Evolutionary conservation across 2,797 vertebrate species (phyloP).

Genomic region (Sandelia bainsii): DNA sequence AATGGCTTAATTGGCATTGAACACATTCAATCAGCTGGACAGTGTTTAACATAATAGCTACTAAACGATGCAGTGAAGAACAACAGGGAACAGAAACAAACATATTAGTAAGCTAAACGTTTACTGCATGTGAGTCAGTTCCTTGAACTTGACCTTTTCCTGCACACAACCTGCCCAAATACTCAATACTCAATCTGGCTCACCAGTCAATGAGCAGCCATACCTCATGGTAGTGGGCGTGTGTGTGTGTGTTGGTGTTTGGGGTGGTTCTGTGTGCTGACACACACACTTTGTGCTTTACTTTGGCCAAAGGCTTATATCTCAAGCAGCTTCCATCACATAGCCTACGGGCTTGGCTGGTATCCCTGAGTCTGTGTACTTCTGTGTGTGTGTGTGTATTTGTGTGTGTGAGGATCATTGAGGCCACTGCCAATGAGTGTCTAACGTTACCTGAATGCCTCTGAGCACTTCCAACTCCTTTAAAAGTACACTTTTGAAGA

Average conservation of each 20-base stretch:
- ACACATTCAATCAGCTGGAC: too few species aligned
- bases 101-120: not conserved
- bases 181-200: constrained; percentile 9
- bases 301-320: constrained; percentile 15
- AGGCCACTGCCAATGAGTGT: not conserved
- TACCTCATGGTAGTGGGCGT: not conserved
- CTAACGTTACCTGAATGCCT: constrained; percentile 1
- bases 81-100: not conserved
- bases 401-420: constrained; percentile 12
- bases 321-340: constrained; percentile 29
- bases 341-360: constrained; percentile 16
- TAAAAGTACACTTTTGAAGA: not conserved
- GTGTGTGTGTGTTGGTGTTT: not conserved
- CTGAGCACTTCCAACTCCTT: not conserved
- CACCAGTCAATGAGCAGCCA: not conserved
- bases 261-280: constrained; percentile 8
- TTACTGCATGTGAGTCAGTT: too few species aligned
- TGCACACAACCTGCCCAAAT: not conserved
- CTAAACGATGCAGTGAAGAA: not conserved
- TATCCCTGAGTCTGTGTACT: constrained; percentile 9
- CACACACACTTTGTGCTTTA: constrained; percentile 18
- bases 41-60: too few species aligned
- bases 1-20: too few species aligned
- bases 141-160: constrained; percentile 33
- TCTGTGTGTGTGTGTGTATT: constrained; percentile 18